Percentiles rank a stretch among this genome's conserved stretches.
These are phyloP conservation scores for Napeogenes sylphis DNA, from an alignment of 2,888 invertebrate species.

Conservation along the genomic window DNA sequence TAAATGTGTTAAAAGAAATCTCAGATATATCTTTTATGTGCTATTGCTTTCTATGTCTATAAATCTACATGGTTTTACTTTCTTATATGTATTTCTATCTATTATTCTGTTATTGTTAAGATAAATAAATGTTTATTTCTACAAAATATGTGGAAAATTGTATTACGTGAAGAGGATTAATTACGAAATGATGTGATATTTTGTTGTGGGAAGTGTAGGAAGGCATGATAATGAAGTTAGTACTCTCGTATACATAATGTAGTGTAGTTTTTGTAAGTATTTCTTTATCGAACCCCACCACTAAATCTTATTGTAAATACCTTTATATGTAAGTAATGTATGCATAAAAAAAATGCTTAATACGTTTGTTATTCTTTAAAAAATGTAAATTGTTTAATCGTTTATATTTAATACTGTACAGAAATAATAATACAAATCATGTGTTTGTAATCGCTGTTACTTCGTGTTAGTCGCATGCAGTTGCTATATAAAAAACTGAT, in stretches of 20 bases:
- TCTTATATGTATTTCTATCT: conserved; percentile 10
- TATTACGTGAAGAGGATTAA: conserved; percentile 16
- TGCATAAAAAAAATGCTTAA: neutral
- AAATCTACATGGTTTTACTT: conserved; percentile 7
- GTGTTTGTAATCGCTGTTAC: too few species aligned
- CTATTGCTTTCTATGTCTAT: conserved; percentile 13
- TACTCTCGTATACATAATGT: conserved; percentile 17
- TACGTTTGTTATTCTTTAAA: too few species aligned
- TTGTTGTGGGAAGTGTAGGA: conserved; percentile 31
- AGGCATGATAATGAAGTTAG: conserved; percentile 9
- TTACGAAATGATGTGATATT: conserved; percentile 48
- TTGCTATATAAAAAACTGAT: too few species aligned
- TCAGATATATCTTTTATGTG: conserved; percentile 17
- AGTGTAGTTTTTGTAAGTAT: conserved; percentile 21
- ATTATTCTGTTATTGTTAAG: conserved; percentile 9
- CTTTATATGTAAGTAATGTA: conserved; percentile 11
- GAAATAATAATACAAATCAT: too few species aligned
- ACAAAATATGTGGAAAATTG: conserved; percentile 4
- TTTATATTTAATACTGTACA: too few species aligned
- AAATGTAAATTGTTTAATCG: too few species aligned
- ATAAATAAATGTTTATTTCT: conserved; percentile 8
- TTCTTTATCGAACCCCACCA: conserved; percentile 28
- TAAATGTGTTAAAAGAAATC: conserved; percentile 24
- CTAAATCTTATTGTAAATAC: conserved; percentile 23
- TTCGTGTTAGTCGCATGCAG: too few species aligned